Base-by-base conservation (phyloP, 2,797 vertebrate species). In the Anableps anableps region DNA sequence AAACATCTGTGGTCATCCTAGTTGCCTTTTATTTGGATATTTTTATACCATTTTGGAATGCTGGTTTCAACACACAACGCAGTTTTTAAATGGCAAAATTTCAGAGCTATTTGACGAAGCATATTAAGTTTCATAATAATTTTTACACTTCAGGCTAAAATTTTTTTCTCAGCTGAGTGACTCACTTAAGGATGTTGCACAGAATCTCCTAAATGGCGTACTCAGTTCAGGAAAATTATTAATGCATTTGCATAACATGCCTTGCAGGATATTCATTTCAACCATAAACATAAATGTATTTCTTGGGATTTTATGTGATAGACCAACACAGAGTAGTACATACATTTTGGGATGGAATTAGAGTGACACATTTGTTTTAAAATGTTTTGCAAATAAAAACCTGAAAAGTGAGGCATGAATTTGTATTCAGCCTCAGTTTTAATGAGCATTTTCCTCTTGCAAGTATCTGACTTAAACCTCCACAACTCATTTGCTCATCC, bases 1-100 rank as follows among this genome's bases (percentile, higher is more conserved):
- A 72, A 76, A 78, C 68, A 34, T 55, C 72, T 60, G 48, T 2
- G 2, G 75, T 64, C 50, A 70, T 80, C 23, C 53, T 17, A 17
- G 60, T 45, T 72, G 70, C 80, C 47, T 85, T 80, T 84, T 41
- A 80, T 29, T 62, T 23, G 9, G 70, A 71, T 51, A 43, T 70
- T 31, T 36, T 2, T 36, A 23, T 2, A 80, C 13, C 41, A 68
- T 51, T 86, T 75, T 81, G 36, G 62, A 3, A 73, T 48, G 48
- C 82, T 73, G 64, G 11, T 43, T 73, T 72, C 0, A 76, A 41
- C 51, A 17, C 23, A 6, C 6, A 34, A 31, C 75, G 68, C 38
- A 26, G 53, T 79, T 78, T 80, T 26, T 55, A 38, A 51, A 38
- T 48, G 60, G 36, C 17, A 64, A 50, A 38, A n/a, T 72, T 50